Base-by-base conservation (phyloP, 2,888 invertebrate species). In the Thysanoteuthis rhombus region DNA sequence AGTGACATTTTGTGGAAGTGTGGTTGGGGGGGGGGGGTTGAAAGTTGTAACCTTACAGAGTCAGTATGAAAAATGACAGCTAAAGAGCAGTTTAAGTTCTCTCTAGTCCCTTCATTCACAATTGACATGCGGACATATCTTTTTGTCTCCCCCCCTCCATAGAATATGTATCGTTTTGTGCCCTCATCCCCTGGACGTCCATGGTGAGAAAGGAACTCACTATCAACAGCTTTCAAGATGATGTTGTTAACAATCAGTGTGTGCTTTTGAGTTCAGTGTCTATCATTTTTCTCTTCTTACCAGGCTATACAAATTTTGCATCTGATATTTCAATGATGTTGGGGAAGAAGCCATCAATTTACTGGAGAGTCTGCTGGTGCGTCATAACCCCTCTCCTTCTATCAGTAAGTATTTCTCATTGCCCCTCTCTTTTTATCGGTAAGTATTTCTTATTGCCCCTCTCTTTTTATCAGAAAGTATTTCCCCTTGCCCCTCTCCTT, bases 311-410 rank as follows among this genome's bases (percentile, higher is more conserved):
- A 40, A 93, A 94, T 38, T 95, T 95, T 92, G 94, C 94, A 40
- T 94, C 94, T 28, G 95, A 96, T 93, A 94, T 96, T 75, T 90
- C 92, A 32, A 94, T 95, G 94, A 96, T 96, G 95, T 39, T 95
- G 38, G 96, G 95, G 12, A 94, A 94, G 89, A 93, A 94, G 40
- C 95, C 95, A 10, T 94, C 93, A 42, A 40, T 95, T 47, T 95
- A 94, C 93, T 95, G 95, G 94, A 89, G 93, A 91, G 58, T 94
- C 38, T 95, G 94, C 39, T 95, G 95, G 95, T 93, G 94, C 28
- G 93, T 95, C 47, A 42, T 95, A n/a, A 94, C 95, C 16, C 95
- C 95, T 8, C 40, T 94, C 1, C 52, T 95, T 38, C 93, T 95
- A 75, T 39, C 94, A 40, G 95, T 95, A 75, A 75, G 75, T 75